phyloP scores from a whole-genome alignment of 2,797 vertebrate genomes.

The Peromyscus melanophrys region DNA sequence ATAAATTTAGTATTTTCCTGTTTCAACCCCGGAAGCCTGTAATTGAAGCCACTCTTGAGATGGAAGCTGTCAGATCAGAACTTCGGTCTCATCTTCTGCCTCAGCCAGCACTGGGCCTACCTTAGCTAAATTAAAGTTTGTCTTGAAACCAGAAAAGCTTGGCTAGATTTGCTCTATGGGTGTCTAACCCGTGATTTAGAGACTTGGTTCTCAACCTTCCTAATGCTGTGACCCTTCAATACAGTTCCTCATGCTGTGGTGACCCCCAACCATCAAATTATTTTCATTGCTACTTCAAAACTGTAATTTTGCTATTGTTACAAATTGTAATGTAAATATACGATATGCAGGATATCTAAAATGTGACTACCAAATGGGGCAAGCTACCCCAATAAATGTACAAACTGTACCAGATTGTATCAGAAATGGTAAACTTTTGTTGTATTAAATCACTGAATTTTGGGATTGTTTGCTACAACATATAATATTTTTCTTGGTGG shows the following conservation, averaged over 20 bases:
- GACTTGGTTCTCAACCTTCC: background rate
- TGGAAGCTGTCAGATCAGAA: background rate
- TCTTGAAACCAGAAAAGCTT: background rate
- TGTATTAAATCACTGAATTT: conserved; percentile 25
- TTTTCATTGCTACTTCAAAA: background rate
- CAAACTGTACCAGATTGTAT: background rate
- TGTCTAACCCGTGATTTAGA: background rate
- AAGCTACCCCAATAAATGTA: background rate
- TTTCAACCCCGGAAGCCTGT: background rate
- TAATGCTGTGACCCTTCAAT: background rate
- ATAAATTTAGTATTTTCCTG: background rate
- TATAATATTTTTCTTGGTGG: background rate
- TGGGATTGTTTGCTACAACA: background rate
- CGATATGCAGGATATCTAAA: background rate
- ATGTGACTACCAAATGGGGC: background rate
- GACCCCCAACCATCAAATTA: background rate
- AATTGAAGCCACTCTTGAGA: background rate
- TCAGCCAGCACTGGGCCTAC: background rate
- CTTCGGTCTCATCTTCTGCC: background rate
- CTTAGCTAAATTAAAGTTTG: background rate
- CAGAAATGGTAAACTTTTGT: conserved; percentile 16
- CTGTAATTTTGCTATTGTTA: background rate
- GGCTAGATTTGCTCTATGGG: background rate
- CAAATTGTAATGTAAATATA: background rate
- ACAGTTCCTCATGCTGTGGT: background rate